Base-by-base conservation (phyloP, 35 echinoderm and acorn worm genomes). In the Ophiothrix spiculata region DNA sequence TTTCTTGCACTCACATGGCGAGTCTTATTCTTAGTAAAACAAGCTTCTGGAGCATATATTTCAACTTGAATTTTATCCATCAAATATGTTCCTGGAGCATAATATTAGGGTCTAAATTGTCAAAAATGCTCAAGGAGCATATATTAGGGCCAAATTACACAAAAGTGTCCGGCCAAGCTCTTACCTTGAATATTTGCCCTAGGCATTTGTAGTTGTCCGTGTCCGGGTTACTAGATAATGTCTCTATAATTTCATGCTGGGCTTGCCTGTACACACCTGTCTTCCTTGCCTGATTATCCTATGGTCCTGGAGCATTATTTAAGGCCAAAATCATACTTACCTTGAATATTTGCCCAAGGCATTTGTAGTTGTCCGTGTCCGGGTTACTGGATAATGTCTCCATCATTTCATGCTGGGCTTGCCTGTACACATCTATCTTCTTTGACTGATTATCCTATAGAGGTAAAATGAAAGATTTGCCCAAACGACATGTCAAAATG, bases 111-210 rank as follows among this genome's bases (percentile, higher is more conserved):
- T n/a, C n/a, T n/a, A n/a, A n/a, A n/a, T n/a, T n/a, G n/a, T n/a
- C n/a, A n/a, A n/a, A n/a, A n/a, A n/a, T n/a, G n/a, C n/a, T n/a
- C n/a, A n/a, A n/a, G n/a, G n/a, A n/a, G n/a, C n/a, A n/a, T n/a
- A n/a, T n/a, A n/a, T n/a, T n/a, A n/a, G n/a, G n/a, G n/a, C n/a
- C n/a, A n/a, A n/a, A n/a, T n/a, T n/a, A n/a, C n/a, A n/a, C n/a
- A n/a, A n/a, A n/a, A n/a, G n/a, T n/a, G n/a, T n/a, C n/a, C n/a
- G n/a, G n/a, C n/a, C n/a, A n/a, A n/a, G n/a, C 39, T 42, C 92
- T 35, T 80, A 95, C 93, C 89, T 95, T 95, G 38, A 95, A 87
- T 25, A 95, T 75, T 80, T 88, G 79, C 60, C 77, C 75, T 2
- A 91, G 74, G 80, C 89, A 91, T 36, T 91, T 95, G 17, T 85